These are phyloP conservation scores for Holotrichia oblita DNA, from an alignment of 1,140 invertebrate genomes.

Conservation along the genomic window DNA sequence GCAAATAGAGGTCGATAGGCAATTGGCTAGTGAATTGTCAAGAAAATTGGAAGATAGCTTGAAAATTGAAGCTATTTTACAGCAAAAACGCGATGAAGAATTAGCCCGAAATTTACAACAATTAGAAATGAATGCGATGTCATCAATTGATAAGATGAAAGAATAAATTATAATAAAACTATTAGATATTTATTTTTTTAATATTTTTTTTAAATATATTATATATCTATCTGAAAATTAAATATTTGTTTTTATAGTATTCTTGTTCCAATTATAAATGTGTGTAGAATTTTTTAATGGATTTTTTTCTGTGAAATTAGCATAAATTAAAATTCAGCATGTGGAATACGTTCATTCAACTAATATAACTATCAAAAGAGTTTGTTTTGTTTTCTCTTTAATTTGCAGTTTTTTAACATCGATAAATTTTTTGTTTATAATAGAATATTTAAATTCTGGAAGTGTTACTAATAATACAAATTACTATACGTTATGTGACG, in stretches of 20 bases:
- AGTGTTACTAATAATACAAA: constrained; percentile 9
- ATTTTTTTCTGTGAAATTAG: too few species aligned
- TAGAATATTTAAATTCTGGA: neutral
- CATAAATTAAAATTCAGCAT: too few species aligned
- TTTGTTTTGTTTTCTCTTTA: neutral
- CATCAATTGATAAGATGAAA: neutral
- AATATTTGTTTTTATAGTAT: too few species aligned
- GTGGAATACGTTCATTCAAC: too few species aligned
- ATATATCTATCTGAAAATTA: too few species aligned
- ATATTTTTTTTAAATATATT: neutral
- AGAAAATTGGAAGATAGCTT: neutral
- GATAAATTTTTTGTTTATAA: constrained; percentile 18
- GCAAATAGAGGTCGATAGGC: constrained; percentile 10
- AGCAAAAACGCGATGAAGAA: neutral
- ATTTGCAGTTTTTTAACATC: too few species aligned
- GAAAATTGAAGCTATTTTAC: neutral
- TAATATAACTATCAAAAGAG: neutral
- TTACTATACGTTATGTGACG: neutral
- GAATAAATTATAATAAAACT: too few species aligned
- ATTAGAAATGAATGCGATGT: neutral
- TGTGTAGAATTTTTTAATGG: too few species aligned
- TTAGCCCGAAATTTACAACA: neutral
- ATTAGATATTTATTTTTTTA: neutral
- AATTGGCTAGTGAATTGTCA: neutral
- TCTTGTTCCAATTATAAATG: too few species aligned